phyloP scores from a whole-genome alignment of 2,113 vertebrate genomes.

The Tringa solitaria region DNA sequence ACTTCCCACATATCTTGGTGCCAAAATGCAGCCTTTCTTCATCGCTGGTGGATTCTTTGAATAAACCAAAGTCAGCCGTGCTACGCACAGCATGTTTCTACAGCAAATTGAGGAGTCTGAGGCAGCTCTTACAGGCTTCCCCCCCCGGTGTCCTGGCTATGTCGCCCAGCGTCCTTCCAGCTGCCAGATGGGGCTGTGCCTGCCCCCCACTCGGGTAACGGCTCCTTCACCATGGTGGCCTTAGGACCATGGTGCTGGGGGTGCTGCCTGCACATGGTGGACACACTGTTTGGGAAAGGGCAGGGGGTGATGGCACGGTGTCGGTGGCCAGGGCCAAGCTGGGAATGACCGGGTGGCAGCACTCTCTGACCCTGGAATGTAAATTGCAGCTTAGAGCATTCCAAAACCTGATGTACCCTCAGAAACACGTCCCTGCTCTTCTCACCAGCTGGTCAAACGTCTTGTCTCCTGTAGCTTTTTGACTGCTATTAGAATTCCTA shows the following conservation, averaged over 20 bases:
- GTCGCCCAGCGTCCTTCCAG: background rate
- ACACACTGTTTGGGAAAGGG: background rate
- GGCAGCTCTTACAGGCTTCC: background rate
- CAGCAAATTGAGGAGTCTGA: background rate
- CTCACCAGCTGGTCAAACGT: background rate
- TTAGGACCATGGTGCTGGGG: too few species aligned
- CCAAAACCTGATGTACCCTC: background rate
- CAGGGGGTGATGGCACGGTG: background rate
- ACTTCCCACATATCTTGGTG: background rate
- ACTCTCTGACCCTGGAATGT: slow-evolving; percentile 12
- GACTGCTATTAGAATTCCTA: background rate
- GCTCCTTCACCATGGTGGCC: background rate
- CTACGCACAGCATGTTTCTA: background rate
- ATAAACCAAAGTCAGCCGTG: background rate
- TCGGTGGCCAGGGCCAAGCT: background rate
- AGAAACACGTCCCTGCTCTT: background rate
- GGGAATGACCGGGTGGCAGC: background rate
- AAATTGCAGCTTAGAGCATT: slow-evolving; percentile 40
- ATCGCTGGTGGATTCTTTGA: background rate
- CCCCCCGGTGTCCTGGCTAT: rapidly evolving
- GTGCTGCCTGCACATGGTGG: background rate
- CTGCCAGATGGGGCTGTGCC: background rate
- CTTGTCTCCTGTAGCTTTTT: background rate
- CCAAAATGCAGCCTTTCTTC: background rate
- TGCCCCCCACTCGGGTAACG: background rate